Conservation (phyloP, 2,888 invertebrate species). For the Callimorpha dominula region DNA sequence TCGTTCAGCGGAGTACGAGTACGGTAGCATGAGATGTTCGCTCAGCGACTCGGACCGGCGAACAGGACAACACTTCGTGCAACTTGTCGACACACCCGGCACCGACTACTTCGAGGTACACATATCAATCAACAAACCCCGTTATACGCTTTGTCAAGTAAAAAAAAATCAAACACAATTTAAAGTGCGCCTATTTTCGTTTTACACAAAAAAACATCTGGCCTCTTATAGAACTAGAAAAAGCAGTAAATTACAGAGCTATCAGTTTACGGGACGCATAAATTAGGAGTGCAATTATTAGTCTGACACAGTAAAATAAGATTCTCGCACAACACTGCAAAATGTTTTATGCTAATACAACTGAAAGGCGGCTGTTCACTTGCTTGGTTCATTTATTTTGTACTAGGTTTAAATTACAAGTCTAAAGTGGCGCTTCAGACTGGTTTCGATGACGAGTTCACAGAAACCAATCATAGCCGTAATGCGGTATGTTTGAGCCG, state of each 20-base stretch:
- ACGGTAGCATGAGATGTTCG: conserved; percentile 96
- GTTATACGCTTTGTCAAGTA: conserved; percentile 1
- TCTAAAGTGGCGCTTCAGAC: conserved; percentile 47
- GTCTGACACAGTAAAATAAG: background rate
- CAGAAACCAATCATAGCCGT: conserved; percentile 59
- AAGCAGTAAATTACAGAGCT: background rate
- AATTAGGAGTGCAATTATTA: conserved; percentile 6
- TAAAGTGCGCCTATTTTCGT: background rate
- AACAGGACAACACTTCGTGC: conserved; percentile 95
- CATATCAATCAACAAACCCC: conserved; percentile 9
- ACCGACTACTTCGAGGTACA: conserved; percentile 84
- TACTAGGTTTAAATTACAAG: conserved; percentile 26
- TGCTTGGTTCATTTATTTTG: conserved; percentile 28
- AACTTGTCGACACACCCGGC: conserved; percentile 93
- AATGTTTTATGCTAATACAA: conserved; percentile 2
- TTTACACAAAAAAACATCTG: background rate
- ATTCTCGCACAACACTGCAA: background rate
- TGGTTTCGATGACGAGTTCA: conserved; percentile 42
- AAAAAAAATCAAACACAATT: conserved; percentile 17
- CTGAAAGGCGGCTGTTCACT: conserved; percentile 21
- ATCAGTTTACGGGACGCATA: background rate
- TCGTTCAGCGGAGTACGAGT: conserved; percentile 97
- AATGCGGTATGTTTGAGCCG: conserved; percentile 58
- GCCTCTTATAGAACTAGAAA: background rate
- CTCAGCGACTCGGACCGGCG: conserved; percentile 96